Base-by-base conservation (phyloP, 2,888 invertebrate genomes). In the Bugula neritina region DNA sequence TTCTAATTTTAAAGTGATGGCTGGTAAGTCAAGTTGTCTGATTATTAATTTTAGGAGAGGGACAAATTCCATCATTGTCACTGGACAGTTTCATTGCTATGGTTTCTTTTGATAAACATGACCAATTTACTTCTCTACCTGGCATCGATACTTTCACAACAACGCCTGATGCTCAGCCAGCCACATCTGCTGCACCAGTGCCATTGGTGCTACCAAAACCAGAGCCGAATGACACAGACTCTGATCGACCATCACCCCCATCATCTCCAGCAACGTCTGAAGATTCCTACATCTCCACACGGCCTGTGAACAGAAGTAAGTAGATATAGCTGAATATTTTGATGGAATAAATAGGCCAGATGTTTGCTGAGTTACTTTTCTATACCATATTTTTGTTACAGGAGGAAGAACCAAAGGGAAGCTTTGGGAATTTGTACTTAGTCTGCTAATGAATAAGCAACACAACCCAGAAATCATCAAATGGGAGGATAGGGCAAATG, bases 341-440 rank as follows among this genome's bases (percentile, higher is more conserved):
- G 52, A 52, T n/a, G n/a, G n/a, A n/a, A n/a, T n/a, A n/a, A n/a
- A n/a, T n/a, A n/a, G n/a, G n/a, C n/a, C n/a, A n/a, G n/a, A n/a
- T n/a, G n/a, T n/a, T n/a, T n/a, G n/a, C n/a, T n/a, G n/a, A n/a
- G n/a, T n/a, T n/a, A n/a, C n/a, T n/a, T n/a, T n/a, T n/a, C n/a
- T n/a, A n/a, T n/a, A n/a, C n/a, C n/a, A n/a, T n/a, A n/a, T n/a
- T n/a, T n/a, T n/a, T n/a, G n/a, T n/a, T n/a, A 13, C 27, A 63
- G 63, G 63, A 31, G 63, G 63, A 2, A 27, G 63, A 21, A 10
- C 5, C 31, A 63, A 63, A 63, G 63, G 63, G 27, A 63, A 85
- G 76, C 76, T 94, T 54, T 93, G 93, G 88, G 93, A 94, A 84
- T 94, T 94, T 83, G 89, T 94, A 77, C 87, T 92, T 75, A 91